Conservation (phyloP, 2,797 vertebrate species). For the Hirundo rustica region DNA sequence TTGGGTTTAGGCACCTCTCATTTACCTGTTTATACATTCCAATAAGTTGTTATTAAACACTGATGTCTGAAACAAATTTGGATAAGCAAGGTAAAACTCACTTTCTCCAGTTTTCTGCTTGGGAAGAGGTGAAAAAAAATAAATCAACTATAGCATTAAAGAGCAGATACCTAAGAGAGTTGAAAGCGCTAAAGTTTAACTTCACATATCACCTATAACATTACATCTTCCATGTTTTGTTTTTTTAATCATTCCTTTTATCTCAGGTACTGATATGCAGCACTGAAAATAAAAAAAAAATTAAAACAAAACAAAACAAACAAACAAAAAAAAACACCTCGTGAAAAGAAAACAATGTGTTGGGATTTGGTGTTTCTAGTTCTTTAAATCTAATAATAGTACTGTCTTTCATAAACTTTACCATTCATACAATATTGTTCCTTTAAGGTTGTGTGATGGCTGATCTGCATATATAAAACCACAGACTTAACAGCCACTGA, state of each 20-base stretch:
- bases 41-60: neutral
- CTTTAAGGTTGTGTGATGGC: neutral
- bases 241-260: neutral
- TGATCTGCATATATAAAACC: neutral
- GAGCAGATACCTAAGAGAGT: neutral
- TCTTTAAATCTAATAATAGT: neutral
- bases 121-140: neutral
- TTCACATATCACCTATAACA: neutral
- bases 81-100: neutral
- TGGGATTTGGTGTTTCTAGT: neutral
- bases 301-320: neutral
- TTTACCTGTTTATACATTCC: neutral
- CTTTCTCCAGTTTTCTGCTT: neutral
- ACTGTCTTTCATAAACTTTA: neutral
- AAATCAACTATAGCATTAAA: neutral
- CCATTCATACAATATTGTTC: neutral
- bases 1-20: neutral
- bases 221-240: neutral
- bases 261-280: neutral
- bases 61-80: neutral
- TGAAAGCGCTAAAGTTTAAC: neutral
- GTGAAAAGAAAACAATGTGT: neutral
- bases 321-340: neutral
- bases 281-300: neutral
- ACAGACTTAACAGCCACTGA: neutral